Percentiles rank a stretch among this genome's conserved stretches.
phyloP scores from a whole-genome alignment of 2,797 vertebrate genomes.

The Lophotriccus pileatus region DNA sequence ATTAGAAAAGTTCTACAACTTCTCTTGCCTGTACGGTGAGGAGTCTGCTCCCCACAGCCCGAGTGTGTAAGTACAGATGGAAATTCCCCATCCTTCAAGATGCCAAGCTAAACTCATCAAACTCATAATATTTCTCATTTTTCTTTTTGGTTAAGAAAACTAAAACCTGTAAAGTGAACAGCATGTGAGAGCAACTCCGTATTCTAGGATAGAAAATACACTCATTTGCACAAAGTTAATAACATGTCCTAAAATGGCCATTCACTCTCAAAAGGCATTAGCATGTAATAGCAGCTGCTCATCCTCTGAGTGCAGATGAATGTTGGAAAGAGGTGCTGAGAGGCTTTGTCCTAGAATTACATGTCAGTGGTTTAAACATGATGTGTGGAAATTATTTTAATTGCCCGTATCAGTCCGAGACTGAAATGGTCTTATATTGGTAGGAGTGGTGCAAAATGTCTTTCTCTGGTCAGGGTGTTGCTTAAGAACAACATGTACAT shows the following conservation, averaged over 20 bases:
- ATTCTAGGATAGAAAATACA: background rate
- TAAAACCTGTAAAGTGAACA: background rate
- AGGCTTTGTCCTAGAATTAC: slow-evolving; percentile 34
- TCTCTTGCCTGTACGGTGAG: background rate
- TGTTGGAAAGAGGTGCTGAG: slow-evolving; percentile 6
- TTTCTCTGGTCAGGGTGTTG: background rate
- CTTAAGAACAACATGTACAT: background rate
- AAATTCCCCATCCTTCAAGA: background rate
- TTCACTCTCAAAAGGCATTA: slow-evolving; percentile 27
- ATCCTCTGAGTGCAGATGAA: background rate
- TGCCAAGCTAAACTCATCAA: background rate
- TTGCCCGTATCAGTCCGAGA: background rate
- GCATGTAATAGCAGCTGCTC: slow-evolving; percentile 40
- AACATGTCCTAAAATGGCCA: background rate
- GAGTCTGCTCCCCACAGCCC: background rate
- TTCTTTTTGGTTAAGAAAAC: background rate
- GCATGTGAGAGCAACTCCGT: background rate
- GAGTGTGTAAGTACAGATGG: background rate
- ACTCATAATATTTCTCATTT: background rate
- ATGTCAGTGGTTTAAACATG: background rate
- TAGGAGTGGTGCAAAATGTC: background rate
- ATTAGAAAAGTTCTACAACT: background rate
- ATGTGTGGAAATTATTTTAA: slow-evolving; percentile 40
- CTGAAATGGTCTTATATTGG: background rate
- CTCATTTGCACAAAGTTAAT: background rate